phyloP scores from a whole-genome alignment of 2,113 vertebrate species.

The Xyliphius kryptos region DNA sequence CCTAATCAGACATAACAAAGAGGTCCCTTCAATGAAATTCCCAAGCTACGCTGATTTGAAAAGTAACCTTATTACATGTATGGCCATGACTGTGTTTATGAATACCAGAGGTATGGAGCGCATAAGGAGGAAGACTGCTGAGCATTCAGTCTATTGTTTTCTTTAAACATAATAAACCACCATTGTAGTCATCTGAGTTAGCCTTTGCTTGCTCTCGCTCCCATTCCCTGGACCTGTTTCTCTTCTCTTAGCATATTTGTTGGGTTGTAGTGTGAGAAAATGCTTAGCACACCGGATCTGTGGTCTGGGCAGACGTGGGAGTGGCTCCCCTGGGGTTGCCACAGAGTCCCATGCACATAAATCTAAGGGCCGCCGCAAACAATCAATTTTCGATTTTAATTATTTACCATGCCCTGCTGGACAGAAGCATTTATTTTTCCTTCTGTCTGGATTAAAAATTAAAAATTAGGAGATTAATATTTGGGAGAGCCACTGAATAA shows the following conservation, averaged over 20 bases:
- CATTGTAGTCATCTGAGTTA: no score
- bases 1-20: no score
- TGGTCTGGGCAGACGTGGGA: slow-evolving; percentile 68
- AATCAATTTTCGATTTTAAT: slow-evolving; percentile 93
- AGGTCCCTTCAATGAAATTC: no score
- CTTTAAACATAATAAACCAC: no score
- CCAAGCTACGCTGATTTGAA: no score
- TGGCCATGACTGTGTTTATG: no score
- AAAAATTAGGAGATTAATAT: slow-evolving; percentile 77
- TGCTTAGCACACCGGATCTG: slow-evolving; percentile 57
- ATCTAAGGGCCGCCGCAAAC: slow-evolving; percentile 79
- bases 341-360: slow-evolving; percentile 75
- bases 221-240: slow-evolving; percentile 16
- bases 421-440: slow-evolving; percentile 73
- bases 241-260: slow-evolving; percentile 79
- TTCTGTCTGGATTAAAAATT: slow-evolving; percentile 76
- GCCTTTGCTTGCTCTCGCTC: neutral
- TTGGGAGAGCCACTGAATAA: slow-evolving; percentile 57
- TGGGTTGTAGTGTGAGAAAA: slow-evolving; percentile 87
- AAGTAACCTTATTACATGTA: no score
- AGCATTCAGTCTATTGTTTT: no score
- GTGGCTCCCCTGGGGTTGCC: slow-evolving; percentile 67
- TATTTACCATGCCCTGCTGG: slow-evolving; percentile 78
- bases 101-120: no score
- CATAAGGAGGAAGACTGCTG: no score